phyloP scores from a whole-genome alignment of 2,797 vertebrate genomes.

The Nasua narica region DNA sequence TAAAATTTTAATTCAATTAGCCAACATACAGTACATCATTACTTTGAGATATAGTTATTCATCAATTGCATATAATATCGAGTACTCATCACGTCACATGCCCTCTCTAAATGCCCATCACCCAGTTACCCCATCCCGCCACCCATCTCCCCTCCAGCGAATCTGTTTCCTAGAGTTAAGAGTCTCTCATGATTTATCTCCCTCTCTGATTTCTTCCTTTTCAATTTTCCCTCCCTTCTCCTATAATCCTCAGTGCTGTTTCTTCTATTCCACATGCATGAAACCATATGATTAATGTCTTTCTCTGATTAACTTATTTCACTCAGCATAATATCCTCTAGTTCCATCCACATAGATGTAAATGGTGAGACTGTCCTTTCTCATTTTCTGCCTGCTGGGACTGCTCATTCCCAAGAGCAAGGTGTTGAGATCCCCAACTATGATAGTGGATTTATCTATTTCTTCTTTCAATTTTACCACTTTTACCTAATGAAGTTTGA shows the following conservation, averaged over 20 bases:
- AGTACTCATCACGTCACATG: background rate
- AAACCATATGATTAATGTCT: too few species aligned
- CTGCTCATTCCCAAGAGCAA: background rate
- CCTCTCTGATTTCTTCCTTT: background rate
- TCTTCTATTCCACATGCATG: too few species aligned
- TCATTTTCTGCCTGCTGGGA: background rate
- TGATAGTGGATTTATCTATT: background rate
- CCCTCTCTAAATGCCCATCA: background rate
- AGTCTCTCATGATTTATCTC: background rate
- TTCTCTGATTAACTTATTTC: too few species aligned
- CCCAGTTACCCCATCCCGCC: background rate
- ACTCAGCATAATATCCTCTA: too few species aligned
- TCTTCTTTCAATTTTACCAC: background rate
- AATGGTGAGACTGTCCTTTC: background rate
- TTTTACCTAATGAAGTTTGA: background rate
- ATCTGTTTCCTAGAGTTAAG: background rate
- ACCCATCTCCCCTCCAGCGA: background rate
- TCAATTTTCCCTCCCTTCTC: background rate
- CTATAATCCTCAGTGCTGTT: too few species aligned
- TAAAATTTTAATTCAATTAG: background rate
- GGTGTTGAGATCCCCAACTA: background rate
- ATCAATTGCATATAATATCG: background rate
- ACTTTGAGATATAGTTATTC: background rate
- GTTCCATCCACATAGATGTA: background rate
- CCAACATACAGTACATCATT: background rate